Evolutionary conservation across 2,888 invertebrate species (phyloP).

Genomic region (Agriotes lineatus): DNA sequence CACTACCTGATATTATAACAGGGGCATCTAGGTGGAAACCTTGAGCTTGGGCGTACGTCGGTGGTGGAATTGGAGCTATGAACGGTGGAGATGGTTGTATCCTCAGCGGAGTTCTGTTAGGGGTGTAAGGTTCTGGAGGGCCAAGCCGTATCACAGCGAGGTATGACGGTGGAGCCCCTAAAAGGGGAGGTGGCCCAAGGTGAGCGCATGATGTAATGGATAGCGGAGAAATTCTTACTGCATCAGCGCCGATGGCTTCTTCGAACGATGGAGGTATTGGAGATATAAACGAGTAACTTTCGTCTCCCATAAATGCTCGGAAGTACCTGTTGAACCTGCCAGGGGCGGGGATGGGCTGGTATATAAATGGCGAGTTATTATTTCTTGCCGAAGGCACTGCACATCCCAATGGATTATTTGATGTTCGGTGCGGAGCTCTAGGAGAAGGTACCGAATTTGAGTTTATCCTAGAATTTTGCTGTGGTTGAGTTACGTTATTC

Average conservation of each 20-base stretch:
- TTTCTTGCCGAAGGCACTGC: too few relatives aligned
- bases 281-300: too few relatives aligned
- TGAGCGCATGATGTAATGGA: slow-evolving; percentile 35
- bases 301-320: too few relatives aligned
- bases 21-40: slow-evolving; percentile 24
- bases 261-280: neutral
- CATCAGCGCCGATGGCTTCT: neutral
- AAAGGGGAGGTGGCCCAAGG: slow-evolving; percentile 47
- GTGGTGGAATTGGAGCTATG: slow-evolving; percentile 54
- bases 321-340: too few relatives aligned
- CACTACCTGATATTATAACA: slow-evolving; percentile 26
- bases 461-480: too few relatives aligned
- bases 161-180: slow-evolving; percentile 58
- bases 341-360: too few relatives aligned
- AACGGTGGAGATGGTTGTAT: slow-evolving; percentile 54
- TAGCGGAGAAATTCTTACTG: neutral
- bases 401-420: too few relatives aligned
- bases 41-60: slow-evolving; percentile 50
- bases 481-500: too few relatives aligned
- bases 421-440: too few relatives aligned
- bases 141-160: slow-evolving; percentile 56
- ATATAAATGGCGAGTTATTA: too few relatives aligned
- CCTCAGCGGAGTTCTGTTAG: slow-evolving; percentile 41
- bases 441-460: too few relatives aligned
- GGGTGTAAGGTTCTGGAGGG: neutral